A percentile compares a stretch with the other conserved stretches of the same genome.
Conservation (phyloP, 2,113 vertebrate genomes). For the Oenanthe melanoleuca region DNA sequence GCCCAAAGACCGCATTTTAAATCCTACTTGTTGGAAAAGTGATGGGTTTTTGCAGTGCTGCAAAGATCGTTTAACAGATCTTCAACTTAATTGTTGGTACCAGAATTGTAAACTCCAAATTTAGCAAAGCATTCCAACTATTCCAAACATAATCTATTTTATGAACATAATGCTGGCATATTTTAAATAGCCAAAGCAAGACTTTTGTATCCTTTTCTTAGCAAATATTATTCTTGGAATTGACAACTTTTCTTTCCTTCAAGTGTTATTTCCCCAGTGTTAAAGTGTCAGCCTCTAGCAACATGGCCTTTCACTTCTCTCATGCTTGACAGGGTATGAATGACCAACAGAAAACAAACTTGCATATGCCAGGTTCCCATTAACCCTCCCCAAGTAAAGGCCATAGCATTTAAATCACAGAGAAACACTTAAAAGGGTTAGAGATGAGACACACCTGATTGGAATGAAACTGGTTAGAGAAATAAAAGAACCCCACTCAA, state of each 20-base stretch:
- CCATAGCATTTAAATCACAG: not conserved
- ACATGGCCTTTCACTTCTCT: constrained; percentile 15
- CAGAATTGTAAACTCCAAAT: not conserved
- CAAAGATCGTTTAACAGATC: not conserved
- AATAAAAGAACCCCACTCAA: constrained; percentile 63
- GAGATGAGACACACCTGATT: constrained; percentile 49
- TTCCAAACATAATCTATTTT: not conserved
- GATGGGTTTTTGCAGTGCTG: not conserved
- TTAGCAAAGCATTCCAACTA: not conserved
- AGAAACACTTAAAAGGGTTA: constrained; percentile 26
- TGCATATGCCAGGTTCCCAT: not conserved
- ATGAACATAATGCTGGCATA: not conserved
- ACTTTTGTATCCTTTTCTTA: not conserved
- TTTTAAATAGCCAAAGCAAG: not conserved
- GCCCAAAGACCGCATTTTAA: not conserved
- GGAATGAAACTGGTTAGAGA: constrained; percentile 60
- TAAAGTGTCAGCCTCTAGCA: not conserved
- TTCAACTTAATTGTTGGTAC: not conserved
- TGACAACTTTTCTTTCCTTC: not conserved
- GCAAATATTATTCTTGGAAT: not conserved
- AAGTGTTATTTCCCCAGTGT: not conserved
- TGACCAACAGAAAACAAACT: constrained; percentile 16
- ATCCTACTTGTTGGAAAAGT: not conserved
- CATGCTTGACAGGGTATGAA: not conserved
- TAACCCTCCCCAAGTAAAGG: not conserved